Conservation (phyloP, 2,888 invertebrate genomes). For the Tortricodes alternella region DNA sequence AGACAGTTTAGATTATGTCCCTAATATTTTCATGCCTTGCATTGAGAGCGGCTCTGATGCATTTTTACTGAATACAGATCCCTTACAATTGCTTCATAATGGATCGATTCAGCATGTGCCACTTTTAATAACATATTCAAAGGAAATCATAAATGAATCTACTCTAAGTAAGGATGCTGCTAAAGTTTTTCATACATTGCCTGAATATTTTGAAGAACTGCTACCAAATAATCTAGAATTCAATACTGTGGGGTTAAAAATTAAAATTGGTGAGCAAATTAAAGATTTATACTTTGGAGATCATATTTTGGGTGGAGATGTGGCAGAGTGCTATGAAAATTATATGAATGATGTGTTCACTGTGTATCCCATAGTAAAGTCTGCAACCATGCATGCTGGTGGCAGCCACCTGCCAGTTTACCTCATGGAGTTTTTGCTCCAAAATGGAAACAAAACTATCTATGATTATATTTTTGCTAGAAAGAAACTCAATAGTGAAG, state of each 20-base stretch:
- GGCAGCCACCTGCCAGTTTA: slow-evolving; percentile 53
- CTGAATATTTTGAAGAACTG: slow-evolving; percentile 52
- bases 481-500: slow-evolving; percentile 36
- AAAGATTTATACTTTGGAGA: slow-evolving; percentile 62
- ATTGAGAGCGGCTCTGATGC: slow-evolving; percentile 47
- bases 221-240: slow-evolving; percentile 65
- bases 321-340: slow-evolving; percentile 48
- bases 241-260: slow-evolving; percentile 41
- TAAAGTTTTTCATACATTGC: slow-evolving; percentile 43
- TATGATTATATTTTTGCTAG: slow-evolving; percentile 50
- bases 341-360: slow-evolving; percentile 62
- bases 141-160: slow-evolving; percentile 41
- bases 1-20: slow-evolving; percentile 42
- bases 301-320: slow-evolving; percentile 34
- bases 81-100: slow-evolving; percentile 47
- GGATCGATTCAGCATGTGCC: slow-evolving; percentile 56
- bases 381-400: slow-evolving; percentile 53
- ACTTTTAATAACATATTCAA: slow-evolving; percentile 54
- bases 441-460: slow-evolving; percentile 41
- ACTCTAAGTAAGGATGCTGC: slow-evolving; percentile 42
- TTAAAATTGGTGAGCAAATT: slow-evolving; percentile 53
- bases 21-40: slow-evolving; percentile 56
- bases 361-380: slow-evolving; percentile 62
- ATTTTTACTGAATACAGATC: slow-evolving; percentile 54
- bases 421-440: slow-evolving; percentile 52